Base-by-base conservation (phyloP, 2,797 vertebrate species). In the Cossypha dichroa region DNA sequence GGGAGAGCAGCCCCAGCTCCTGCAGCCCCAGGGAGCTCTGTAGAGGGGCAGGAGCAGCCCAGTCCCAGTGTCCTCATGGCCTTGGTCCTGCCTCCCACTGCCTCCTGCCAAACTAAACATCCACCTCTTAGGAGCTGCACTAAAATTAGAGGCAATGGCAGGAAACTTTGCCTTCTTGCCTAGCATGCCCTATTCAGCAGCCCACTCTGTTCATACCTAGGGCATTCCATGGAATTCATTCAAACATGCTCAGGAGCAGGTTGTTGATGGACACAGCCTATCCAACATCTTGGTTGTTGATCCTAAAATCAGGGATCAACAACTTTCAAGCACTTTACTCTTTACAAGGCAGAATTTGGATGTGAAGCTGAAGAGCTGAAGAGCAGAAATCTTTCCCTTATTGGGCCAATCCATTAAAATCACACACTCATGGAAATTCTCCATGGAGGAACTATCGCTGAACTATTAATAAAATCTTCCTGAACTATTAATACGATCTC, bases 381-480 rank as follows among this genome's bases (percentile, higher is more conserved):
- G 31, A 76, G 36, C 1, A 0, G 18, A 79, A 75, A 87, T 23
- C 41, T 46, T 83, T 82, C 52, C 33, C 28, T 74, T 75, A n/a
- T 43, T 10, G 7, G 21, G 29, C 31, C 43, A 72, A 25, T 78
- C 76, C 58, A 64, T 90, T 95, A 92, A 90, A 88, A 86, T 46
- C 25, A 80, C 43, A 76, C 26, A 45, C 38, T 88, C 31, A 4
- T 1, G 0, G 63, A 85, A 91, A 72, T 59, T 82, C 74, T 91
- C 72, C 6, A 4, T 31, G 91, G 84, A 93, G 36, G 75, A 93
- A 72, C 64, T 78, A 82, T 52, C 59, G 73, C 33, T 10, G 21
- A 91, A 90, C 90, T 94, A 94, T 95, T 95, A 94, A 91, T 89
- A 95, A 90, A 90, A 93, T 78, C 41, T 91, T 73, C 43, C 73